A percentile compares a stretch with the other conserved stretches of the same genome.
Conservation (phyloP, 2,797 vertebrate genomes). For the Somateria mollissima region DNA sequence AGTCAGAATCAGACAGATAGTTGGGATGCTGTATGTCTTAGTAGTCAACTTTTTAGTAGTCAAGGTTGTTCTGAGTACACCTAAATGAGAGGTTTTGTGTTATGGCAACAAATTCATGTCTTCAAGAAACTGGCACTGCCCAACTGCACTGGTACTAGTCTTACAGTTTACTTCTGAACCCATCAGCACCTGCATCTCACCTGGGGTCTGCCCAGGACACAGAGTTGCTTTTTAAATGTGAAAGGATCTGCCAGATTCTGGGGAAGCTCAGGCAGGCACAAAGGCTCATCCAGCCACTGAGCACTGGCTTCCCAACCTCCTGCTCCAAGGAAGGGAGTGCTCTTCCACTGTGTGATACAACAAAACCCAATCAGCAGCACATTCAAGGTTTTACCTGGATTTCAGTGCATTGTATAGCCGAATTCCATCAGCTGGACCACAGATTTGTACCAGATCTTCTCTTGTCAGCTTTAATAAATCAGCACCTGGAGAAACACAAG, state of each 20-base stretch:
- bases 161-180: conserved; percentile 39
- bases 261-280: background rate
- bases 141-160: conserved; percentile 34
- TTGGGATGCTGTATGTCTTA: background rate
- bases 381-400: conserved; percentile 82
- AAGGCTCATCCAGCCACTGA: background rate
- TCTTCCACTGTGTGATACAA: background rate
- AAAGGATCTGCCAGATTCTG: background rate
- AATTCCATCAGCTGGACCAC: conserved; percentile 94
- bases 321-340: background rate
- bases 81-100: conserved; percentile 35
- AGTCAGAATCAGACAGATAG: background rate
- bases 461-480: conserved; percentile 95
- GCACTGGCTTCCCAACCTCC: conserved; percentile 25
- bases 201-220: conserved; percentile 35
- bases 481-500: conserved; percentile 82
- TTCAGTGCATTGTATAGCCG: conserved; percentile 94
- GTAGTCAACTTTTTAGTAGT: background rate
- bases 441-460: conserved; percentile 94
- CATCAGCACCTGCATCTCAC: conserved; percentile 20
- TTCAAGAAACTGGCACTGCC: conserved; percentile 21
- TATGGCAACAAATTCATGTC: conserved; percentile 58
- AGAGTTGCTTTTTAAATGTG: conserved; percentile 20
- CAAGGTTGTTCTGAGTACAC: conserved; percentile 32
- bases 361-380: background rate